Percentiles rank a stretch among this genome's conserved stretches.
Evolutionary conservation across 2,888 invertebrate genomes (phyloP).

Genomic region (Schrankia costaestrigalis): DNA sequence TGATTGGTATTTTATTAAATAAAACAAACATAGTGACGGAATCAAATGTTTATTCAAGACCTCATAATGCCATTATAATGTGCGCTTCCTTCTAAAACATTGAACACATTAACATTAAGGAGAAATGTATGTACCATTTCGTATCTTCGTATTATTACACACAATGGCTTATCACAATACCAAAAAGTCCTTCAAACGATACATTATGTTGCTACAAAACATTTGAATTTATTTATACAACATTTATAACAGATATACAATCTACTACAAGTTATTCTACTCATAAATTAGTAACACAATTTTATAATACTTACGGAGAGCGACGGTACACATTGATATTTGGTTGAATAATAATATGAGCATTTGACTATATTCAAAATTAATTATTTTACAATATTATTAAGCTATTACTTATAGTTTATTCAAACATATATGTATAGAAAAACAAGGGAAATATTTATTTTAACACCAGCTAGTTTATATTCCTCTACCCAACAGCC

Average conservation of each 20-base stretch:
- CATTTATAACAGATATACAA: constrained; percentile 41
- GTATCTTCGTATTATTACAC: constrained; percentile 19
- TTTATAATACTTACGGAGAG: constrained; percentile 63
- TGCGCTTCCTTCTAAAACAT: constrained; percentile 38
- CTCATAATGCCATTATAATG: constrained; percentile 31
- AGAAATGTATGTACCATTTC: constrained; percentile 18
- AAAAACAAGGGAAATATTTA: no score
- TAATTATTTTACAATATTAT: no score
- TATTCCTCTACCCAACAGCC: no score
- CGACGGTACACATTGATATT: constrained; percentile 33
- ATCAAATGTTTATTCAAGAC: constrained; percentile 42
- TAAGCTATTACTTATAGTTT: no score
- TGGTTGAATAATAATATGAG: constrained; percentile 25
- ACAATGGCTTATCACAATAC: constrained; percentile 11
- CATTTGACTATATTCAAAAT: no score
- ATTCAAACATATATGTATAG: no score
- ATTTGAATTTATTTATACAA: constrained; percentile 39
- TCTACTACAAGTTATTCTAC: constrained; percentile 54
- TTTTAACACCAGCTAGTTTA: no score
- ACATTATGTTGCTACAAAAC: constrained; percentile 15
- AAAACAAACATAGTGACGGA: constrained; percentile 32
- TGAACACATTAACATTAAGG: constrained; percentile 31
- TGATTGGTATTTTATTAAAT: no score
- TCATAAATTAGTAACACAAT: constrained; percentile 74
- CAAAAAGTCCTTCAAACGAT: constrained; percentile 10